Evolutionary conservation across 2,888 invertebrate genomes (phyloP), one percentile per base, ranked within the genome.

Genomic region (Tetanocera ferruginea): DNA sequence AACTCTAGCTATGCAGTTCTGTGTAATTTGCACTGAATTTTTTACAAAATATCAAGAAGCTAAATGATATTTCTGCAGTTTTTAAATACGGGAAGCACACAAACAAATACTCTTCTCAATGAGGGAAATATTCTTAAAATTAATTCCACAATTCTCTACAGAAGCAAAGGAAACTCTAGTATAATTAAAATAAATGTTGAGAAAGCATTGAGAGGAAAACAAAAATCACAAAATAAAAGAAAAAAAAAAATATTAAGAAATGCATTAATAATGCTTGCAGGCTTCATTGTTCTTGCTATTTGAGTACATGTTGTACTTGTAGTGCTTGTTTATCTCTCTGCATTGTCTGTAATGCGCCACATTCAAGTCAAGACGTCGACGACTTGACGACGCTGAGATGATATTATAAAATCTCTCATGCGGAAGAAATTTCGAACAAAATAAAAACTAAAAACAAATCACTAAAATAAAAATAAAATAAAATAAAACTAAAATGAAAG

Each of bases 331-430:
- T 28, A 9, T 64, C n/a, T 31, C 34, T 64, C n/a, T 37, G 37
- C 66, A 66, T 43, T 43, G 43, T 66, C 66, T 66, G 37, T 43
- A 37, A 34, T 64, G 64, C 17, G 31, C 31, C 64, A 31, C 31
- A 64, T 64, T 66, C 17, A 37, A 66, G 34, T 66, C 37, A 66
- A 66, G 66, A 66, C 66, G 66, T n/a, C 34, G 66, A 19, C 57
- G 23, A n/a, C 57, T n/a, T 28, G 57, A 60, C 57, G 19, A 60
- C 43, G 37, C 6, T 37, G 11, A 66, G 43, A 66, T 66, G 43
- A 34, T 37, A 66, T 34, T 66, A 19, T n/a, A 37, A 43, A 37
- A 23, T 37, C 19, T 66, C 19, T 37, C 66, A 66, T 19, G 66
- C 66, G 66, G 43, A 66, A 66, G 66, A 66, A 66, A 66, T 17